Percentiles rank a stretch among this genome's conserved stretches.
phyloP scores from a whole-genome alignment of 2,113 vertebrate species.

The Physeter macrocephalus region DNA sequence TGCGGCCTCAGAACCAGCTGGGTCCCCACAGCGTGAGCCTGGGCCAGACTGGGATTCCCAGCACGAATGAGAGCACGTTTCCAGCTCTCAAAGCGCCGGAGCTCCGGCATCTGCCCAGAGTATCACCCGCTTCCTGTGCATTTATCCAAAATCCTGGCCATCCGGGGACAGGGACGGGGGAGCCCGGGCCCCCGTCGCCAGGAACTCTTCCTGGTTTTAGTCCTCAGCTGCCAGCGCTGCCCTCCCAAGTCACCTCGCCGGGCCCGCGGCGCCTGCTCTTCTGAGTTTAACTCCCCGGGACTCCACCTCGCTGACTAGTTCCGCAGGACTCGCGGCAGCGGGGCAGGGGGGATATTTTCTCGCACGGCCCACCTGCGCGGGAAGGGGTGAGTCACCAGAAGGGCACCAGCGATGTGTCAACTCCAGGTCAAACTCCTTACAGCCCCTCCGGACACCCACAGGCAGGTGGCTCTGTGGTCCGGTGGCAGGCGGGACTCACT shows the following conservation, averaged over 20 bases:
- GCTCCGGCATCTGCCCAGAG: not conserved
- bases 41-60: not conserved
- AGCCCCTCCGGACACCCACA: rapidly evolving
- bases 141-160: not conserved
- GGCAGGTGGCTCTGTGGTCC: no score
- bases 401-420: rapidly evolving
- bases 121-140: not conserved
- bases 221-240: not conserved
- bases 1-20: not conserved
- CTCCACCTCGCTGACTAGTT: rapidly evolving
- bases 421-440: not conserved
- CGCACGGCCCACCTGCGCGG: rapidly evolving
- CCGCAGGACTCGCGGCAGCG: rapidly evolving
- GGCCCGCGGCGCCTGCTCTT: not conserved
- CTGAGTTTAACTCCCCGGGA: not conserved
- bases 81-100: rapidly evolving
- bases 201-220: not conserved
- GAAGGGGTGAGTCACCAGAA: not conserved
- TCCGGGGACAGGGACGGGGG: rapidly evolving
- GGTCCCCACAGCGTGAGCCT: not conserved
- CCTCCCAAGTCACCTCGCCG: not conserved
- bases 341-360: not conserved
- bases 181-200: not conserved
- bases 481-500: not conserved
- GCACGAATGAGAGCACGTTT: rapidly evolving